Evolutionary conservation across 2,797 vertebrate genomes (phyloP), one percentile per base, ranked within the genome.

Genomic region (Gymnothorax javanicus): DNA sequence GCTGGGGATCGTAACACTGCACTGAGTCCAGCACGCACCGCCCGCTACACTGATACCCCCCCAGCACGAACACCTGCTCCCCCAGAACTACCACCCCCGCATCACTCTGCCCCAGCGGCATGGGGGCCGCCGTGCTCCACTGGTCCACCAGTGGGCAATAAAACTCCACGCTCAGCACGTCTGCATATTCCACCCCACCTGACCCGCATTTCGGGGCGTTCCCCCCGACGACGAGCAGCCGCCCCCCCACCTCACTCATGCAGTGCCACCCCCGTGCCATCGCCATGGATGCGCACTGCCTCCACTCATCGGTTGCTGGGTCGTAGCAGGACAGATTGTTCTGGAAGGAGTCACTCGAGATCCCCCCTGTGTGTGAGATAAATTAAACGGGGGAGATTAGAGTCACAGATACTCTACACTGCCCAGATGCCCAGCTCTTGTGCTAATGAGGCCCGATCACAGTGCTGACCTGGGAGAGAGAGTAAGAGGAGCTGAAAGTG

Each of bases 41-140:
- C 91, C 95, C 96, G 94, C 96, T 96, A 96, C 96, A 97, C n/a
- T 96, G 96, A 23, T 97, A 97, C 0, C 96, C 96, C 0, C 96
- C 96, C 73, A 97, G 95, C 87, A 97, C 96, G 8, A 96, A 97
- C 88, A 97, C 91, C 84, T 93, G 92, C 8, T 92, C 95, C 8
- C 94, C 89, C 82, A 95, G 96, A 88, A 96, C 95, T 0, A 96
- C 93, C 88, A 96, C 94, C 0, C 96, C 96, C 0, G 96, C 95
- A 0, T 97, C 96, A 1, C 96, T 97, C 91, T 97, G 96, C 0
- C 96, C 96, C 5, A 94, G 90, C 0, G 95, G 93, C 96, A 97
- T 96, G 1, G 96, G 90, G 0, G 96, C 94, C 87, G 96, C 95
- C 89, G 90, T 87, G 0, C 95, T 96, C 96, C 96, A 97, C 91